Base-by-base conservation (phyloP, 2,888 invertebrate species). In the Panzeria rudis region DNA sequence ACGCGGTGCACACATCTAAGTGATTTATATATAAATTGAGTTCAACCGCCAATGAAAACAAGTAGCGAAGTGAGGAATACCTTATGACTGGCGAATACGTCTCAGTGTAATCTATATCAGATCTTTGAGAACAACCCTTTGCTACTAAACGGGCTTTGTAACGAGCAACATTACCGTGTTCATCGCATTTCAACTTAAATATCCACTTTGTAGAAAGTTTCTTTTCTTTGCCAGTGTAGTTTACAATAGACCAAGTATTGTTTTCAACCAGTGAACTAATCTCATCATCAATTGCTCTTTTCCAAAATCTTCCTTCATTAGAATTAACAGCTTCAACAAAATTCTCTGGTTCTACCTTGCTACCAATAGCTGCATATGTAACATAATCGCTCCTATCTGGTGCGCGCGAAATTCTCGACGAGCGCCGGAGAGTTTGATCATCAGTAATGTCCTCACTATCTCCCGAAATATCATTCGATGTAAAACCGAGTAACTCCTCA, bases 131-230 rank as follows among this genome's bases (percentile, higher is more conserved):
- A 35, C 5, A 35, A 2, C 35, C 35, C 6, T 8, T 35, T 8
- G 35, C 5, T 9, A 35, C 35, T 35, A 35, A 35, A 1, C 35
- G 5, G 1, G 9, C 35, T 9, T 35, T 35, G 9, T 35, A 35
- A 23, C 54, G 52, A 9, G 17, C 54, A n/a, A 64, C 23, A 3
- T 76, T n/a, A 5, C 54, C 76, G 29, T 41, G 35, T 6, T 35
- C 52, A 32, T 75, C 38, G 11, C 2, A 20, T 17, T 75, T 75
- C 6, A 32, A 17, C n/a, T 66, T 66, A 44, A 76, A 76, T 25
- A 76, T 44, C 66, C 62, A 75, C 25, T 72, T 72, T 25, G 72
- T 29, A 4, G 72, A 23, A 2, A 56, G 15, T 38, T 61, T 32
- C 20, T 20, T 61, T 78, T 13, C 52, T 52, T 59, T 32, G 8